Evolutionary conservation across 2,888 invertebrate species (phyloP).

Genomic region (Lycocerus yunnanus): DNA sequence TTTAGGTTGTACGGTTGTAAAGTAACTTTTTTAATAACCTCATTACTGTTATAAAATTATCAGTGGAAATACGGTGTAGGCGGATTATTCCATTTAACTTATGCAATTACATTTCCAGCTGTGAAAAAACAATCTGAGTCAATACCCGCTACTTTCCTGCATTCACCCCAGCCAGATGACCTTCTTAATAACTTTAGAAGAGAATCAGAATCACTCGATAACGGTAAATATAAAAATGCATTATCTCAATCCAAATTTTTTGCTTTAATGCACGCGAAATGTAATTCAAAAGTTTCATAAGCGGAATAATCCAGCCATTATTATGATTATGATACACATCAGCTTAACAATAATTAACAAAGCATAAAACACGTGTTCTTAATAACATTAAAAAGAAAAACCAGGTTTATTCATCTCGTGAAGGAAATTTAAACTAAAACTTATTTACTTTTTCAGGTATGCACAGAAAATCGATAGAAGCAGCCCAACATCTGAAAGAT

Average conservation of each 20-base stretch:
- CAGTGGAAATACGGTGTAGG: constrained; percentile 25
- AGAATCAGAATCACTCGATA: constrained; percentile 20
- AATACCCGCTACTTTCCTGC: constrained; percentile 32
- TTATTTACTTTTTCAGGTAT: constrained; percentile 74
- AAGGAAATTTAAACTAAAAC: not conserved
- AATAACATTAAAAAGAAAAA: not conserved
- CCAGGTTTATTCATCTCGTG: not conserved
- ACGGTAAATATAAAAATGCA: constrained; percentile 27
- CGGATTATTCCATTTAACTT: constrained; percentile 19
- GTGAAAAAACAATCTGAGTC: constrained; percentile 32
- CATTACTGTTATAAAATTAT: constrained; percentile 12
- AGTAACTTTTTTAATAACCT: not conserved
- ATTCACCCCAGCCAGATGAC: constrained; percentile 31
- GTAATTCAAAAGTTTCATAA: not conserved
- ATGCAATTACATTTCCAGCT: constrained; percentile 31
- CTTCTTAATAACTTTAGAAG: constrained; percentile 30
- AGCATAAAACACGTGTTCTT: not conserved
- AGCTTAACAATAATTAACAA: not conserved
- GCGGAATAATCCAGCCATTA: not conserved
- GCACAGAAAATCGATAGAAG: constrained; percentile 98
- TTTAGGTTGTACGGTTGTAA: not conserved
- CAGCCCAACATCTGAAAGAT: constrained; percentile 93
- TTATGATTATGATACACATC: not conserved
- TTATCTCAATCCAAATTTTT: constrained; percentile 13
- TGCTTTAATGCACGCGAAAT: not conserved